Conservation (phyloP, 2,888 invertebrate species). For the Epinotia bilunana region DNA sequence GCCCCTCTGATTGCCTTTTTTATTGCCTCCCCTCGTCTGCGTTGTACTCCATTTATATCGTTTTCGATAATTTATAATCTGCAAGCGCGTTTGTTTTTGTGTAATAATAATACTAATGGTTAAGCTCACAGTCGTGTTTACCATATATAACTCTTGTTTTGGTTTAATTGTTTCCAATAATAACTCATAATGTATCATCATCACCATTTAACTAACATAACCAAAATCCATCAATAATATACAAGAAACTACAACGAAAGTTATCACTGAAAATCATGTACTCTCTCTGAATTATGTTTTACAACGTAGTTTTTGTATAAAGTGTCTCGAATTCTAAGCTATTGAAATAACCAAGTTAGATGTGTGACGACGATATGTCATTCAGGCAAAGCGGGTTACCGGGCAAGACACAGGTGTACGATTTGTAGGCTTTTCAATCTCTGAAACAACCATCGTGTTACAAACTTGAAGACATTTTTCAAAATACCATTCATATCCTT, state of each 20-base stretch:
- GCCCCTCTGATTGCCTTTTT: conserved; percentile 66
- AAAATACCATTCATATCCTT: conserved; percentile 22
- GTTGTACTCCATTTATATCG: conserved; percentile 53
- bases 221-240: too few species aligned
- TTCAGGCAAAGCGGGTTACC: too few species aligned
- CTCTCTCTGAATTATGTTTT: too few species aligned
- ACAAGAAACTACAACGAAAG: too few species aligned
- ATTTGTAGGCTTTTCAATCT: conserved; percentile 11
- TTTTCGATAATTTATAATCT: conserved; percentile 44
- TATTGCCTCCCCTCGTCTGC: conserved; percentile 59
- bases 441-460: conserved; percentile 20
- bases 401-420: conserved; percentile 24
- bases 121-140: conserved; percentile 15
- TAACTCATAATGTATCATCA: background rate
- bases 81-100: conserved; percentile 36
- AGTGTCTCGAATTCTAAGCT: too few species aligned
- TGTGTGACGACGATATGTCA: too few species aligned
- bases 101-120: conserved; percentile 33
- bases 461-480: conserved; percentile 31
- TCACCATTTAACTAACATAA: too few species aligned
- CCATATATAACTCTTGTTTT: conserved; percentile 8
- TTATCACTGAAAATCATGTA: too few species aligned
- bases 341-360: too few species aligned
- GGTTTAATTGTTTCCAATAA: conserved; percentile 11
- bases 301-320: too few species aligned